Conservation (phyloP, 2,888 invertebrate genomes). For the Cerastis leucographa region DNA sequence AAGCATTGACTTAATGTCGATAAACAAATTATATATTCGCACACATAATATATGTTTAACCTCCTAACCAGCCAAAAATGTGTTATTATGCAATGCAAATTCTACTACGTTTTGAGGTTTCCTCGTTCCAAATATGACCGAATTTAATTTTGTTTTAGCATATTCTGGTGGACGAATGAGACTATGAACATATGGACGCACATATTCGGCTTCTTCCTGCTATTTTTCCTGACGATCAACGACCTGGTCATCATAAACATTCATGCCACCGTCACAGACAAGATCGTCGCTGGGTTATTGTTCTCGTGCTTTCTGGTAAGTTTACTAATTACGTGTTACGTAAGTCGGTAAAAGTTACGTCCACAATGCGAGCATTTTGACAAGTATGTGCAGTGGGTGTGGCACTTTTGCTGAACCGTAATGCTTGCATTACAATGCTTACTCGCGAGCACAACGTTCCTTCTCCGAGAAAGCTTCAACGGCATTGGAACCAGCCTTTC, state of each 20-base stretch:
- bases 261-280: conserved; percentile 95
- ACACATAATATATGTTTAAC: conserved; percentile 26
- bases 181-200: conserved; percentile 99
- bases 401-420: not conserved
- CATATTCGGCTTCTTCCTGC: conserved; percentile 95
- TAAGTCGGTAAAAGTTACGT: conserved; percentile 9
- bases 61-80: conserved; percentile 42
- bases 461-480: not conserved
- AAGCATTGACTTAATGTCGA: not conserved
- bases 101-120: conserved; percentile 24
- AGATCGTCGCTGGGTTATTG: conserved; percentile 95
- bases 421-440: not conserved
- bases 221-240: conserved; percentile 95
- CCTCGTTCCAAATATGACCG: conserved; percentile 33
- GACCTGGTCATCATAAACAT: conserved; percentile 95
- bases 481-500: not conserved
- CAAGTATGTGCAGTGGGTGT: not conserved
- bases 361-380: not conserved
- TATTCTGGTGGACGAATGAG: conserved; percentile 99
- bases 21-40: conserved; percentile 16
- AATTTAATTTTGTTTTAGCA: conserved; percentile 89
- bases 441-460: not conserved
- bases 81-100: conserved; percentile 50
- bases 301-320: conserved; percentile 97
- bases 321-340: conserved; percentile 53